Percentiles rank a stretch among this genome's conserved stretches.
Evolutionary conservation across 1,140 invertebrate species (phyloP).

Genomic region (Scaptomyza pallida): DNA sequence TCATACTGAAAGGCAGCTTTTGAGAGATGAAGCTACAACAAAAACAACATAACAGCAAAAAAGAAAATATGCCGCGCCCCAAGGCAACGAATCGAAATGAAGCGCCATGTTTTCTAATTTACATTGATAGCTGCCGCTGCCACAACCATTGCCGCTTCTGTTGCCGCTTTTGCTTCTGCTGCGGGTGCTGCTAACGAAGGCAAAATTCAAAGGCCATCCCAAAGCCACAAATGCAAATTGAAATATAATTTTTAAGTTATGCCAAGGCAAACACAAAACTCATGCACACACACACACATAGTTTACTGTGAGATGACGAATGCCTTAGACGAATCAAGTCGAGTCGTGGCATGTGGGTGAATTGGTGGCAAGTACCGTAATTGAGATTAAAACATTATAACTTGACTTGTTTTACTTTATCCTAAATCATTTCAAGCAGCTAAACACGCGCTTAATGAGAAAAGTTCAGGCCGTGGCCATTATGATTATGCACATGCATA

Average conservation of each 20-base stretch:
- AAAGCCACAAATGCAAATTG: constrained; percentile 70
- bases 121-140: constrained; percentile 68
- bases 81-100: constrained; percentile 70
- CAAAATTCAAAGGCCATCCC: constrained; percentile 65
- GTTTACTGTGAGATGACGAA: not conserved
- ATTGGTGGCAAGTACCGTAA: constrained; percentile 79
- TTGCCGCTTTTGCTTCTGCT: not conserved
- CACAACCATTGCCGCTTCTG: not conserved
- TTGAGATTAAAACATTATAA: constrained; percentile 83
- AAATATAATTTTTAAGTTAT: constrained; percentile 82
- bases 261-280: constrained; percentile 59
- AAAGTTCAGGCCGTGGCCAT: constrained; percentile 68
- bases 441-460: constrained; percentile 82
- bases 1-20: constrained; percentile 55
- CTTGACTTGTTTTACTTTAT: constrained; percentile 81
- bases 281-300: not conserved
- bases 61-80: constrained; percentile 27
- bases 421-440: constrained; percentile 79
- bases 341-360: constrained; percentile 14
- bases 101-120: constrained; percentile 69
- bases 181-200: constrained; percentile 63
- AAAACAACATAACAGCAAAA: constrained; percentile 6
- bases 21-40: constrained; percentile 40
- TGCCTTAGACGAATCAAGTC: not conserved
- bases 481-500: constrained; percentile 64